phyloP scores from a whole-genome alignment of 2,113 vertebrate genomes.

The Aspidoscelis tigris region DNA sequence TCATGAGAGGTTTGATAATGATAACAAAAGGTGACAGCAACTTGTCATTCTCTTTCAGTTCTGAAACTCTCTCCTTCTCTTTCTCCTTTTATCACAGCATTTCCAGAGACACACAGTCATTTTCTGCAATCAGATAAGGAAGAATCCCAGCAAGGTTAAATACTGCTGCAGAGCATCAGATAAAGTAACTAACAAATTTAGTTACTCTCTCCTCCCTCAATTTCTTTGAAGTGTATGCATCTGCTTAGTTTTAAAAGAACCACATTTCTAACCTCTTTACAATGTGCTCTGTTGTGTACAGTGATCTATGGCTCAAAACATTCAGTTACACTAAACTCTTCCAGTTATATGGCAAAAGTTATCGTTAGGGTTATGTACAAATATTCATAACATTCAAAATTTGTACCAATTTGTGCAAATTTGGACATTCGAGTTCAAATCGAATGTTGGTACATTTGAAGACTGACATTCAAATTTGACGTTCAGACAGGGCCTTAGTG shows the following conservation, averaged over 20 bases:
- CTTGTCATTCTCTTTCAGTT: conserved; percentile 6
- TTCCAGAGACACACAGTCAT: conserved; percentile 37
- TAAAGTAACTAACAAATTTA: conserved; percentile 30
- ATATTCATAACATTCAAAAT: no score
- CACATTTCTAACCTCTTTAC: neutral
- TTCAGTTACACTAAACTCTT: neutral
- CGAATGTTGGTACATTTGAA: no score
- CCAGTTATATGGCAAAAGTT: neutral
- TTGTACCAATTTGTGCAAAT: no score
- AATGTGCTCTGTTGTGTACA: neutral
- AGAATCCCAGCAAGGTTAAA: conserved; percentile 5
- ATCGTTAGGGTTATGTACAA: no score
- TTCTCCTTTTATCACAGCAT: conserved; percentile 17
- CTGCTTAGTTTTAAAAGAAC: neutral
- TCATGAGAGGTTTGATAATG: conserved; percentile 33
- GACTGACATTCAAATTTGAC: no score
- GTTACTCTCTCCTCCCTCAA: neutral
- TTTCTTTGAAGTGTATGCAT: neutral
- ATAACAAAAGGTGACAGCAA: neutral
- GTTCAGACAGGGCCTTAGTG: no score
- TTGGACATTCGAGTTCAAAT: no score
- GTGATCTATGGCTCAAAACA: conserved; percentile 1
- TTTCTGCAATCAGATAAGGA: conserved; percentile 23
- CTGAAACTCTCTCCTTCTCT: conserved; percentile 8
- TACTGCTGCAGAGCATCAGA: conserved; percentile 36